A percentile compares a stretch with the other conserved stretches of the same genome.
These are phyloP conservation scores for Gymnobelideus leadbeateri DNA, from an alignment of 2,113 vertebrate species.

Conservation along the genomic window DNA sequence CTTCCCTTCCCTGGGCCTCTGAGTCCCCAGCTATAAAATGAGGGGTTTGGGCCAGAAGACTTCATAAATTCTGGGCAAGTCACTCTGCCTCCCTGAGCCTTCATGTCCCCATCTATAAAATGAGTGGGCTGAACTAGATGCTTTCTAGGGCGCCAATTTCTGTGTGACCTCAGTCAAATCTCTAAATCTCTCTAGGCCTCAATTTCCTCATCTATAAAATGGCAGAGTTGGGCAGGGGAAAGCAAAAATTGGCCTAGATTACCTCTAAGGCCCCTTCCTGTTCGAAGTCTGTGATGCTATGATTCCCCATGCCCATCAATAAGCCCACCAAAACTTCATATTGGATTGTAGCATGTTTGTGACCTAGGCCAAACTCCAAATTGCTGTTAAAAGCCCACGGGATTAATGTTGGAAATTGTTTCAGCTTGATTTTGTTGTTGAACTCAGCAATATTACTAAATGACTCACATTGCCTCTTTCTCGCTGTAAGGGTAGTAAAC, in stretches of 20 bases:
- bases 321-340: neutral
- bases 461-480: neutral
- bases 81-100: neutral
- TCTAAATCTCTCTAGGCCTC: neutral
- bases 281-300: neutral
- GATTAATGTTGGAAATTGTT: slow-evolving; percentile 40
- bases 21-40: neutral
- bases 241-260: neutral
- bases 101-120: neutral
- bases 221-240: too few relatives aligned
- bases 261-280: neutral
- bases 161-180: neutral
- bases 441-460: neutral
- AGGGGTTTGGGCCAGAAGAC: neutral
- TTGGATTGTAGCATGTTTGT: slow-evolving; percentile 35
- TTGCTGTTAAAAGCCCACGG: slow-evolving; percentile 25
- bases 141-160: neutral
- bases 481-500: neutral
- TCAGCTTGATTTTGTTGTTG: neutral
- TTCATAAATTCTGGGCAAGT: neutral
- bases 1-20: neutral
- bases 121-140: neutral
- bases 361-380: neutral
- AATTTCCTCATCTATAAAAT: neutral
- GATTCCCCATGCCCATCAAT: neutral